phyloP scores from a whole-genome alignment of 2,113 vertebrate genomes.

The Anhinga anhinga region DNA sequence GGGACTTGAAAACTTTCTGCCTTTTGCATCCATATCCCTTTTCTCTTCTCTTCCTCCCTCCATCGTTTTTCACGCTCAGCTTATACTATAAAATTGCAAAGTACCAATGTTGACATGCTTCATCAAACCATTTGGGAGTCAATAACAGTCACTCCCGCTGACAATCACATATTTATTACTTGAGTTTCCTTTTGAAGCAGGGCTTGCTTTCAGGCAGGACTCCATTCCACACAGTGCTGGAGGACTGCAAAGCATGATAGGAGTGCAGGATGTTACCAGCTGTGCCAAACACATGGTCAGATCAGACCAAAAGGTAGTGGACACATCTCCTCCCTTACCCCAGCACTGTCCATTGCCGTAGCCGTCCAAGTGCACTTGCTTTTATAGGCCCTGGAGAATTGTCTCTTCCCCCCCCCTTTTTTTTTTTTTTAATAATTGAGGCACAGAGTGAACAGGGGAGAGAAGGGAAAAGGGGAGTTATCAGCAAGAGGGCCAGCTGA shows the following conservation, averaged over 20 bases:
- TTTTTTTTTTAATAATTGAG: not conserved
- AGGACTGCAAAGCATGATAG: not conserved
- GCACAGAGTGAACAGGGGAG: not conserved
- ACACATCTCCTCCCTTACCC: not conserved
- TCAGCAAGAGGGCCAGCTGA: slow-evolving; percentile 31
- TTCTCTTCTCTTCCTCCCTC: not conserved
- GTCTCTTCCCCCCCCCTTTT: not conserved
- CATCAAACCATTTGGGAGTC: not conserved
- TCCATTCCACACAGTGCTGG: not conserved
- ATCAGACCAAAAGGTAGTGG: not conserved
- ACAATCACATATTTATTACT: not conserved
- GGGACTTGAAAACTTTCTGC: not conserved
- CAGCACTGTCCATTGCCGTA: not conserved
- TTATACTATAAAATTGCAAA: not conserved
- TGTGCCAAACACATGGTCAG: not conserved
- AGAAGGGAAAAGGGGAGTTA: not conserved
- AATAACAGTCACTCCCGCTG: not conserved
- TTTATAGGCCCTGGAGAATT: not conserved
- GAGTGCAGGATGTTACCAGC: not conserved
- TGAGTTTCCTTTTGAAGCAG: not conserved
- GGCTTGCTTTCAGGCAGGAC: not conserved
- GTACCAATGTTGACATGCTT: not conserved
- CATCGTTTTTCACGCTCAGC: not conserved
- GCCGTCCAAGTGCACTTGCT: not conserved
- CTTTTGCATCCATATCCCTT: not conserved